phyloP scores from a whole-genome alignment of 1,140 invertebrate genomes.

The Proctacanthus coquilletti region DNA sequence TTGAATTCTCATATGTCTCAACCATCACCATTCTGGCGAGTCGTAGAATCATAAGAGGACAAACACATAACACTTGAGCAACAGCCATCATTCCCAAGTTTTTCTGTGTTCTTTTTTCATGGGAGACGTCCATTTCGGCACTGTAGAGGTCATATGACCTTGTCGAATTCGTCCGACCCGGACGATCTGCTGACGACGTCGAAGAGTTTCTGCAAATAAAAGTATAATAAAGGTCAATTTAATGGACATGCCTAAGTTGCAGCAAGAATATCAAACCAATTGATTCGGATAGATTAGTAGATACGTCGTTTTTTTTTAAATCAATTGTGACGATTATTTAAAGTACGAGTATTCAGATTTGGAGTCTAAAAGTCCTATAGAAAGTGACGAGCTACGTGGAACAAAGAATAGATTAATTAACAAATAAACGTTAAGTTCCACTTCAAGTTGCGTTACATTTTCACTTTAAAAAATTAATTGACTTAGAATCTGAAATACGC shows the following conservation, averaged over 20 bases:
- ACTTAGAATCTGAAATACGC: neutral
- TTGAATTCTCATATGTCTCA: constrained; percentile 52
- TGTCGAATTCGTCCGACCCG: constrained; percentile 9
- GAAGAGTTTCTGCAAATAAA: constrained; percentile 19
- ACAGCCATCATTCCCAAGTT: constrained; percentile 50
- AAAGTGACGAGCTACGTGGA: too few relatives aligned
- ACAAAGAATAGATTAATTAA: too few relatives aligned
- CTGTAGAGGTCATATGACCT: constrained; percentile 35
- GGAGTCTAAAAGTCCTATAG: too few relatives aligned
- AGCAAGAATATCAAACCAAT: too few relatives aligned
- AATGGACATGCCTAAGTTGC: too few relatives aligned
- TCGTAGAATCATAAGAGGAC: constrained; percentile 49
- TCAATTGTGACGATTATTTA: too few relatives aligned
- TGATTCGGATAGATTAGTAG: too few relatives aligned
- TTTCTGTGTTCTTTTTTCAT: constrained; percentile 48
- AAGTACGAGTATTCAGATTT: too few relatives aligned
- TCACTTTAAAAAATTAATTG: too few relatives aligned
- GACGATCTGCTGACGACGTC: constrained; percentile 17
- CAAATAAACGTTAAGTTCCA: too few relatives aligned
- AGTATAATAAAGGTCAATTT: neutral
- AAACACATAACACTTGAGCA: constrained; percentile 46
- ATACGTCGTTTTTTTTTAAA: too few relatives aligned
- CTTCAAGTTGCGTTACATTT: too few relatives aligned
- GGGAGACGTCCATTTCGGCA: constrained; percentile 42
- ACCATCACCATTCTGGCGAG: constrained; percentile 45